Base-by-base conservation (phyloP, 2,113 vertebrate genomes). In the Synchiropus splendidus region DNA sequence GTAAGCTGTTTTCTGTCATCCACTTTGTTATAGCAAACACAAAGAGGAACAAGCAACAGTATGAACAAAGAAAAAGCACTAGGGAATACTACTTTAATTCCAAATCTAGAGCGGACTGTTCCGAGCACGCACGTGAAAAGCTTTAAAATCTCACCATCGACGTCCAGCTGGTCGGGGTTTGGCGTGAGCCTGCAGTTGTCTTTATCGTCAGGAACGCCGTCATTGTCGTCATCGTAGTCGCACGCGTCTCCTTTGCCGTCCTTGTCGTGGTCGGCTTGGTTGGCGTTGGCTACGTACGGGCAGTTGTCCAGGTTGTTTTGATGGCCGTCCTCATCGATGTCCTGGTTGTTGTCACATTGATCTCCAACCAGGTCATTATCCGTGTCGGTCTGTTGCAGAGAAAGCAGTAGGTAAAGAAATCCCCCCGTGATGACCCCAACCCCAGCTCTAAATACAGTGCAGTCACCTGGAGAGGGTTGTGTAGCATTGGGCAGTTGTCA, bases 301-400 rank as follows among this genome's bases (percentile, higher is more conserved):
- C 95, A 99, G 63, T 98, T 99, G 77, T 99, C 95, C 58, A 93
- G 83, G 65, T 92, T 98, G 83, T 99, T 98, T 79, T 99, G 95
- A 80, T 97, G 89, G 4, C 95, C 93, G 0, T 99, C 95, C 30
- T 95, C 94, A 17, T 99, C 95, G 1, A 97, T 90, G 75, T 99
- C 95, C 39, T 98, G 89, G 30, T 91, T 95, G 57, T 92, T 93
- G 67, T 99, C 95, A 61, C 95, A 98, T 51, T 92, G 88, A 57
- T 99, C 94, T 46, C 95, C 95, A 33, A 99, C 95, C 5, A 90
- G 85, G 65, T 98, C 95, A 10, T 94, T 94, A 78, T 99, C 95
- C 32, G 73, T 31, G 35, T 99, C 95, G 1, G 70, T 82, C 95
- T 98, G 78, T 10, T 41, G 31, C 45, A 54, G 6, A 31, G 16